Conservation (phyloP, 2,113 vertebrate genomes). For the Todiramphus chloris region DNA sequence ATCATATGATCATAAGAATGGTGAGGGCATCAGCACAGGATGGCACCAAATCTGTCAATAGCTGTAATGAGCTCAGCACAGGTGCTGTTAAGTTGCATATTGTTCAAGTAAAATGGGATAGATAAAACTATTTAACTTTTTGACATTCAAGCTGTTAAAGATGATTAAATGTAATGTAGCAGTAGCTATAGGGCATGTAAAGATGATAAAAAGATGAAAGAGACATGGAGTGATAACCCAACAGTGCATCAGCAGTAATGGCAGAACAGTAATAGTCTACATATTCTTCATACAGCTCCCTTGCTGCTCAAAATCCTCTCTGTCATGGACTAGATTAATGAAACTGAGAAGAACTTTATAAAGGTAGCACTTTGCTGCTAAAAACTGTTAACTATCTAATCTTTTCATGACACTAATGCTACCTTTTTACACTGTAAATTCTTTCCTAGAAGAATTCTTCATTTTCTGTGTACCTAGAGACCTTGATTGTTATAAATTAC, state of each 20-base stretch:
- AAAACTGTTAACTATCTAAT: slow-evolving; percentile 59
- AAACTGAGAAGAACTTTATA: slow-evolving; percentile 55
- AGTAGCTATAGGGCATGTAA: slow-evolving; percentile 55
- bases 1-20: background rate
- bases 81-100: slow-evolving; percentile 42
- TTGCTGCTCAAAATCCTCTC: slow-evolving; percentile 44
- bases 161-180: slow-evolving; percentile 63
- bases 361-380: slow-evolving; percentile 50
- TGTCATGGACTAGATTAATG: slow-evolving; percentile 58
- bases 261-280: slow-evolving; percentile 47
- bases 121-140: slow-evolving; percentile 67
- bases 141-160: slow-evolving; percentile 59
- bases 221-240: slow-evolving; percentile 30
- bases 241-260: slow-evolving; percentile 49
- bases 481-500: slow-evolving; percentile 53
- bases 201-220: slow-evolving; percentile 66
- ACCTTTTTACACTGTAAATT: slow-evolving; percentile 25
- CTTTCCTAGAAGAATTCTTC: slow-evolving; percentile 21
- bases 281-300: slow-evolving; percentile 43
- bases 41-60: slow-evolving; percentile 12
- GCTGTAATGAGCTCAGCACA: background rate
- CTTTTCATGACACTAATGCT: slow-evolving; percentile 44
- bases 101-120: slow-evolving; percentile 22
- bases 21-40: background rate
- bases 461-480: slow-evolving; percentile 9